Evolutionary conservation across 2,888 invertebrate species (phyloP), one percentile per base, ranked within the genome.

Genomic region (Sabatieria punctata): DNA sequence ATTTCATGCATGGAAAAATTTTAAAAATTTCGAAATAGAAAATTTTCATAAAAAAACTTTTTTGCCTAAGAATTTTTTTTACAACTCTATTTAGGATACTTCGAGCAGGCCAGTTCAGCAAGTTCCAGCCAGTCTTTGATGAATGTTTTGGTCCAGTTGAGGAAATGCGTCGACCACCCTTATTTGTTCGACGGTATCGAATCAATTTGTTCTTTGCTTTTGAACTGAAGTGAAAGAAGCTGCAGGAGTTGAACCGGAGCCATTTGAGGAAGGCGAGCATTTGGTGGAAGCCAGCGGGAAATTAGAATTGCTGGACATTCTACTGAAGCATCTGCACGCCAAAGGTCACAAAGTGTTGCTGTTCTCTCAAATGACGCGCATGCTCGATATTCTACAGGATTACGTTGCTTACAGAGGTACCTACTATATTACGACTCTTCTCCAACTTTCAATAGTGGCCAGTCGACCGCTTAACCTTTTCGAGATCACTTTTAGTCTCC

Each of bases 331-430:
- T 53, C 55, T 67, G 26, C 54, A 61, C 40, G 47, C 51, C 2
- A 51, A 54, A 1, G 63, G 63, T 3, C 70, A 71, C 56, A 65
- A 65, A 49, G 68, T 68, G 4, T 58, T 70, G 30, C 43, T 70
- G 46, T 70, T 71, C 56, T 69, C 68, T 13, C 69, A 70, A 59
- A 68, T 70, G 65, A 65, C 67, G 13, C 59, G 61, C 21, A 61
- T 66, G 60, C 53, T 71, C 47, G 69, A 69, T 53, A 64, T 70
- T 25, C 47, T 71, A 13, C 67, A 69, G 54, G 70, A 71, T 50
- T 68, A 65, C 51, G 55, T 69, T 6, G 60, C 60, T 8, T 47
- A 53, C 43, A 43, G 55, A 46, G 49, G 57, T 57, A 35, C 4
- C n/a, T n/a, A n/a, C n/a, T n/a, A n/a, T n/a, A n/a, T n/a, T n/a